Percentiles rank a stretch among this genome's conserved stretches.
These are phyloP conservation scores for Ptychobarbus kaznakovi DNA, from an alignment of 2,797 vertebrate genomes.

Conservation along the genomic window DNA sequence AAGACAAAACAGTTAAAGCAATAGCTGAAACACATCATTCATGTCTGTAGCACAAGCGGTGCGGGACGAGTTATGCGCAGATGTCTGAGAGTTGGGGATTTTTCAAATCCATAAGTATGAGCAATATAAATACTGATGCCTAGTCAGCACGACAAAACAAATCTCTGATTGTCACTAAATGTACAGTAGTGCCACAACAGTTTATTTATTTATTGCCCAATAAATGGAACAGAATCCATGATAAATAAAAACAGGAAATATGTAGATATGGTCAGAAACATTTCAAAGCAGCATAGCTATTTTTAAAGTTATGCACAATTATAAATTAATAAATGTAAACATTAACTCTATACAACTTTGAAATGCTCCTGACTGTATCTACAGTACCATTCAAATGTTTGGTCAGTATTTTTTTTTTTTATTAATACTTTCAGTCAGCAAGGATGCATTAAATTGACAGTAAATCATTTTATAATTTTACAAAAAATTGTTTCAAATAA, in stretches of 20 bases:
- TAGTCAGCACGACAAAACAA: background rate
- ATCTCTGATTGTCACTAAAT: background rate
- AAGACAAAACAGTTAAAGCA: constrained; percentile 7
- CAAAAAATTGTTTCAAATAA: background rate
- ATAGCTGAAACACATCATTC: background rate
- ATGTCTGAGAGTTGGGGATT: background rate
- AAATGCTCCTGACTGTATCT: background rate
- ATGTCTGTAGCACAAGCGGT: constrained; percentile 6
- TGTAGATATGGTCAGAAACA: background rate
- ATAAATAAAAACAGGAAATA: background rate
- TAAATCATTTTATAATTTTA: background rate
- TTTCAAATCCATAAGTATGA: background rate
- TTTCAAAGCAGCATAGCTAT: background rate
- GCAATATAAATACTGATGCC: constrained; percentile 13
- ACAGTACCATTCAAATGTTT: background rate
- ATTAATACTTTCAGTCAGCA: background rate
- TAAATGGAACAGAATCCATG: constrained; percentile 6
- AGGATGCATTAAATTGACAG: background rate
- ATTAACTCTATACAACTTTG: background rate
- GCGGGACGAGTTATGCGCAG: background rate
- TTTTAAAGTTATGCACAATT: background rate
- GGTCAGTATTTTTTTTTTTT: background rate
- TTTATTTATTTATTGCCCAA: too few species aligned
- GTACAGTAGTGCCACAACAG: background rate
- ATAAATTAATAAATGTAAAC: background rate